These are phyloP conservation scores for Dermolepida albohirtum DNA, from an alignment of 2,888 invertebrate genomes.

Conservation along the genomic window DNA sequence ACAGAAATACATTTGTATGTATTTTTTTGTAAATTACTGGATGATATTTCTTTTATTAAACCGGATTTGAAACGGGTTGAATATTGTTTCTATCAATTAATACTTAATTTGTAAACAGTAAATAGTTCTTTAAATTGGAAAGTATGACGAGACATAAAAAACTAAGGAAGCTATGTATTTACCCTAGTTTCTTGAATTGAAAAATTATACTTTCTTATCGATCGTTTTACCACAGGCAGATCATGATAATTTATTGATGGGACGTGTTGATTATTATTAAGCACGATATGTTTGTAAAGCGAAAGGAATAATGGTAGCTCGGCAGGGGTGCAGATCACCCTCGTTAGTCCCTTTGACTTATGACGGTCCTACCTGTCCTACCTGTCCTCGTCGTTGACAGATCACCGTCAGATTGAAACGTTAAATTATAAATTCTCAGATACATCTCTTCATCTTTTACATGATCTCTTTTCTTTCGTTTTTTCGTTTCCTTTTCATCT, in stretches of 20 bases:
- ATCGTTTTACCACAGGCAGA: constrained; percentile 11
- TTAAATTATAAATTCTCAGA: constrained; percentile 42
- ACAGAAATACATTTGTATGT: no score
- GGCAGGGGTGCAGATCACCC: constrained; percentile 45
- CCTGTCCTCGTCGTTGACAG: constrained; percentile 45
- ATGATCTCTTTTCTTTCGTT: not conserved
- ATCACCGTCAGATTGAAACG: constrained; percentile 44
- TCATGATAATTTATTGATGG: constrained; percentile 38
- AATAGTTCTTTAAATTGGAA: no score
- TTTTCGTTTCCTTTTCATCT: constrained; percentile 3
- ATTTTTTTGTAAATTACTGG: no score
- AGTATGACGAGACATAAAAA: no score
- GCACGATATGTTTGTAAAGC: constrained; percentile 33
- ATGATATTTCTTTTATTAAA: no score
- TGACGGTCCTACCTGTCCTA: constrained; percentile 46
- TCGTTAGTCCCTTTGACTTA: constrained; percentile 46
- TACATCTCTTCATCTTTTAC: constrained; percentile 23
- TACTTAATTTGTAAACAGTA: no score
- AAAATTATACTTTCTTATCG: constrained; percentile 33
- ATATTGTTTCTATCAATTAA: no score
- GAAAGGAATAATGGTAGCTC: constrained; percentile 36
- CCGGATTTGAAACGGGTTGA: no score
- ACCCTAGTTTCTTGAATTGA: constrained; percentile 17
- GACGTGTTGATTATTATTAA: constrained; percentile 38
- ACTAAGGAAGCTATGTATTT: constrained; percentile 3